Evolutionary conservation across 1,140 invertebrate species (phyloP).

Genomic region (Heliconius himera): DNA sequence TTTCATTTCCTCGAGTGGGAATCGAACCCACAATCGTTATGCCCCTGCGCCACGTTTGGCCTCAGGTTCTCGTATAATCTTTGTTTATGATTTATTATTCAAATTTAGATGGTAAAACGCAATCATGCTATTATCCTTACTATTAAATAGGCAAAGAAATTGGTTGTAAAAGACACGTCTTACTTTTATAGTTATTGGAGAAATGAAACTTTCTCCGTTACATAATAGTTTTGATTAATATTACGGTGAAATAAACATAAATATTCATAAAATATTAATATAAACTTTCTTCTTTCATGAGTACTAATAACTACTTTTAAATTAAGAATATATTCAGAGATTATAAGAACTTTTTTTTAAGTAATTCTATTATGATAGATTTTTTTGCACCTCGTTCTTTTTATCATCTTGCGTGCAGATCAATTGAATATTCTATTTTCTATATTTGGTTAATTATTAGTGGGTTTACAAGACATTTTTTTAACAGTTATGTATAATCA

Average conservation of each 20-base stretch:
- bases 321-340: too few relatives aligned
- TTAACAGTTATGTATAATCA: not conserved
- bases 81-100: not conserved
- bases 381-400: too few relatives aligned
- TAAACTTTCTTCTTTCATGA: not conserved
- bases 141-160: not conserved
- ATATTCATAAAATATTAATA: conserved; percentile 10
- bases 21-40: too few relatives aligned
- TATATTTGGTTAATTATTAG: not conserved
- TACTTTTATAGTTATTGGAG: not conserved
- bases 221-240: conserved; percentile 9
- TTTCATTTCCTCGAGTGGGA: too few relatives aligned
- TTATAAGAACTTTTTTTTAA: too few relatives aligned
- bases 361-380: too few relatives aligned
- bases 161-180: not conserved
- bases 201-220: conserved; percentile 18
- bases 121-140: not conserved
- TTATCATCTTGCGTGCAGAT: too few relatives aligned
- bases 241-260: not conserved
- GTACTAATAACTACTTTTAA: not conserved
- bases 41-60: too few relatives aligned
- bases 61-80: not conserved
- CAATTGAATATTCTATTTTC: too few relatives aligned
- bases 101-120: not conserved
- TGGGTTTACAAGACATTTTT: not conserved